phyloP scores from a whole-genome alignment of 2,888 invertebrate species.

The Liopterus haemorrhoidalis region DNA sequence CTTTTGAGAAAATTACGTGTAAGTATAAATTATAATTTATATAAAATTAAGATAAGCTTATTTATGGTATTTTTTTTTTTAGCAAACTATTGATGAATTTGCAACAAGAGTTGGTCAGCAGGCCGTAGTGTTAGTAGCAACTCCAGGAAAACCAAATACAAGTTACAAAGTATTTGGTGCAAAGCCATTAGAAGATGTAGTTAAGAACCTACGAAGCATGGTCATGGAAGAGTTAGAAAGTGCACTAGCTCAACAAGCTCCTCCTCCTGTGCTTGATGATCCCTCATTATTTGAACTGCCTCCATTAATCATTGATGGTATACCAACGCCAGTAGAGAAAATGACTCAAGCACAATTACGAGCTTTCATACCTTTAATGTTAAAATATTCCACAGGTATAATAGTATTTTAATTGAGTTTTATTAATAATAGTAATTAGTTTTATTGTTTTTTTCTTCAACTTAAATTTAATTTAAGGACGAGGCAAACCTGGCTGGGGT shows the following conservation, averaged over 20 bases:
- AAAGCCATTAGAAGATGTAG: constrained; percentile 93
- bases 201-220: constrained; percentile 80
- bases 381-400: constrained; percentile 91
- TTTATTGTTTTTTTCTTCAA: background rate
- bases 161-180: constrained; percentile 96
- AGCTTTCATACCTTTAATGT: constrained; percentile 95
- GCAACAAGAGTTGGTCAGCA: constrained; percentile 96
- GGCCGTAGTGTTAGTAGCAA: constrained; percentile 91
- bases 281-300: constrained; percentile 92
- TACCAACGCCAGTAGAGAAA: constrained; percentile 96
- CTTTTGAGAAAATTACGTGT: constrained; percentile 79
- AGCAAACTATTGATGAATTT: constrained; percentile 95
- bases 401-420: constrained; percentile 1
- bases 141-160: constrained; percentile 92
- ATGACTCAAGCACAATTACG: constrained; percentile 97
- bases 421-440: constrained; percentile 3
- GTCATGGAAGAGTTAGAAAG: constrained; percentile 94
- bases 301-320: constrained; percentile 93
- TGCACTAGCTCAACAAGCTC: constrained; percentile 87
- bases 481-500: constrained; percentile 98
- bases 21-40: constrained; percentile 38
- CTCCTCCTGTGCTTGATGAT: constrained; percentile 80
- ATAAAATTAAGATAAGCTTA: constrained; percentile 13
- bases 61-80: constrained; percentile 32
- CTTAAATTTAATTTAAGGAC: constrained; percentile 43